Evolutionary conservation across 64 coral and sea anemone species (phyloP).

Genomic region (Platygyra sinensis): DNA sequence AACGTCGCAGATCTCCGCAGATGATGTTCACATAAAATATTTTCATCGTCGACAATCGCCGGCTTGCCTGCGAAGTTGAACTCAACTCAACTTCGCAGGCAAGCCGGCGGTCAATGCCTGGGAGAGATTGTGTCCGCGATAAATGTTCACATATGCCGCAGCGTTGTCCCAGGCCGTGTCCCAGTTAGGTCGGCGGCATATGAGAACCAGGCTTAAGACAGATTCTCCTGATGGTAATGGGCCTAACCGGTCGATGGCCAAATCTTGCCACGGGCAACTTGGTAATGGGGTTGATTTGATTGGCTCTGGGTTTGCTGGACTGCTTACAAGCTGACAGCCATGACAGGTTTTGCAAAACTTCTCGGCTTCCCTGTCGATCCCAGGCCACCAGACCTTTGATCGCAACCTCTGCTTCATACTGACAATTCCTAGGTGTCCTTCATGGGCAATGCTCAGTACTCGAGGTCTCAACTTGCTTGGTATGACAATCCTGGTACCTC

Average conservation of each 20-base stretch:
- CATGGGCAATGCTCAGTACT: background rate
- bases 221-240: background rate
- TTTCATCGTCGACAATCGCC: no score
- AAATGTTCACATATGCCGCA: no score
- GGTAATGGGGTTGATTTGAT: background rate
- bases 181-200: no score
- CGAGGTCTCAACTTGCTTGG: background rate
- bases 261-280: slow-evolving; percentile 9
- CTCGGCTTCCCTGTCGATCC: background rate
- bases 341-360: slow-evolving; percentile 13
- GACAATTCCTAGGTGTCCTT: slow-evolving; percentile 21
- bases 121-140: no score
- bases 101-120: no score
- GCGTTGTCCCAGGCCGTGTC: no score
- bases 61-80: no score
- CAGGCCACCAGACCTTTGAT: background rate
- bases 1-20: no score
- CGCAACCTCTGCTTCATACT: slow-evolving; percentile 18
- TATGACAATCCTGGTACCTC: slow-evolving; percentile 21
- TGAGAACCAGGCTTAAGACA: no score
- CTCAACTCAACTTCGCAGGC: no score
- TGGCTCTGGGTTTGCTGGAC: slow-evolving; percentile 9
- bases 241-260: background rate
- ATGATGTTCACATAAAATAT: no score
- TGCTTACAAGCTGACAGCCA: slow-evolving; percentile 38